Evolutionary conservation across 1,140 invertebrate species (phyloP).

Genomic region (Anthonomus grandis): DNA sequence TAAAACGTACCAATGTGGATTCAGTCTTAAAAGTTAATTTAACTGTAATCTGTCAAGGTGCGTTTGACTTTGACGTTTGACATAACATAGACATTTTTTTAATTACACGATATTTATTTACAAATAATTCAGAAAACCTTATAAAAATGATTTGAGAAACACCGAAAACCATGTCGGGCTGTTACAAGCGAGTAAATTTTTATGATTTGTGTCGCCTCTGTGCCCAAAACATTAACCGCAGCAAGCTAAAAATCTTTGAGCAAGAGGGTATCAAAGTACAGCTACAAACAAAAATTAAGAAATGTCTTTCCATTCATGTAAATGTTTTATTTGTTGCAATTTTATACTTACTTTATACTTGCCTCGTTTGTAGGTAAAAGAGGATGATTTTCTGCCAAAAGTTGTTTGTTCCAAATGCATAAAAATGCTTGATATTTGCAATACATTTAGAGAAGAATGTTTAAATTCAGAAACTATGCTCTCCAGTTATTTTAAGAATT

Average conservation of each 20-base stretch:
- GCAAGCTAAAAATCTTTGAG: conserved; percentile 64
- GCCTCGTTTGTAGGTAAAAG: conserved; percentile 55
- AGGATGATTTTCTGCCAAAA: conserved; percentile 68
- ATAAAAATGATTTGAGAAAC: too few relatives aligned
- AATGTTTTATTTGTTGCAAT: conserved; percentile 9
- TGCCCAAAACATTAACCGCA: conserved; percentile 60
- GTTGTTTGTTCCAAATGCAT: conserved; percentile 65
- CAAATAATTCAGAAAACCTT: too few relatives aligned
- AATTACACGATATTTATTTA: too few relatives aligned
- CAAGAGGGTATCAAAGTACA: conserved; percentile 62
- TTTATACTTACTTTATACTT: background rate
- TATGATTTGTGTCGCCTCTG: conserved; percentile 68
- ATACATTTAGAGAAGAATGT: conserved; percentile 63
- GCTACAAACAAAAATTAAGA: conserved; percentile 61
- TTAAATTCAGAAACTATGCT: conserved; percentile 65
- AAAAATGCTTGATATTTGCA: conserved; percentile 59
- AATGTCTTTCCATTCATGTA: conserved; percentile 62
- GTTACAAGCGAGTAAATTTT: conserved; percentile 65
- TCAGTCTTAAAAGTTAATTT: too few relatives aligned
- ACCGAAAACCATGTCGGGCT: conserved; percentile 64
- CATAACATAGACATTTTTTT: too few relatives aligned
- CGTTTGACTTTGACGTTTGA: too few relatives aligned
- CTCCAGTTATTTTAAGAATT: conserved; percentile 61
- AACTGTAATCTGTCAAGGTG: too few relatives aligned
- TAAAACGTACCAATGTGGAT: too few relatives aligned